Evolutionary conservation across 2,113 vertebrate species (phyloP).

Genomic region (Nesogale talazaci): DNA sequence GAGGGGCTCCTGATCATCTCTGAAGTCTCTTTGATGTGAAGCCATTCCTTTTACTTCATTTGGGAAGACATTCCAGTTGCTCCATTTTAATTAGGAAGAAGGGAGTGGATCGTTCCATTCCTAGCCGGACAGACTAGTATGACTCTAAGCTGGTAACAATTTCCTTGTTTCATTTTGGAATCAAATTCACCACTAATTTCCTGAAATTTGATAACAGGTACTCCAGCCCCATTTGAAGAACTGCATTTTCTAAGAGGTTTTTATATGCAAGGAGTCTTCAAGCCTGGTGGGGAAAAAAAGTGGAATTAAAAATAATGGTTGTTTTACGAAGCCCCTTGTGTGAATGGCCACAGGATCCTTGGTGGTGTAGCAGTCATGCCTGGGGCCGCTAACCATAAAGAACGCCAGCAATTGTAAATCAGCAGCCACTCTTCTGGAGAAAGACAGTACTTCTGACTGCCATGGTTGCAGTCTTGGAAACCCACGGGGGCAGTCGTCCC

Average conservation of each 20-base stretch:
- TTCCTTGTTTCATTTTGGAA: slow-evolving; percentile 31
- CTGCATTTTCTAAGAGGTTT: not conserved
- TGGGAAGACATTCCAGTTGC: slow-evolving; percentile 6
- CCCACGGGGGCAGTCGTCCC: too few species aligned
- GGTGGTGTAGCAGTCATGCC: too few species aligned
- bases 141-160: not conserved
- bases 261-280: not conserved
- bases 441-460: too few species aligned
- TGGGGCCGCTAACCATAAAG: too few species aligned
- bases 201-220: not conserved
- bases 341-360: too few species aligned
- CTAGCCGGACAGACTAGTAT: not conserved
- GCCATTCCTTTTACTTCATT: not conserved
- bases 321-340: too few species aligned
- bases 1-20: not conserved
- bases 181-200: not conserved
- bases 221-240: not conserved
- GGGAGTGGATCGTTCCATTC: not conserved
- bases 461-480: too few species aligned
- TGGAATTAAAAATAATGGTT: too few species aligned
- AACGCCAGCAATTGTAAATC: too few species aligned
- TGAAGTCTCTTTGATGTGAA: not conserved
- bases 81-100: not conserved
- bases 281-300: too few species aligned
- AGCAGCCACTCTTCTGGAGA: too few species aligned